These are phyloP conservation scores for Eudemis profundana DNA, from an alignment of 2,888 invertebrate genomes.

Conservation along the genomic window DNA sequence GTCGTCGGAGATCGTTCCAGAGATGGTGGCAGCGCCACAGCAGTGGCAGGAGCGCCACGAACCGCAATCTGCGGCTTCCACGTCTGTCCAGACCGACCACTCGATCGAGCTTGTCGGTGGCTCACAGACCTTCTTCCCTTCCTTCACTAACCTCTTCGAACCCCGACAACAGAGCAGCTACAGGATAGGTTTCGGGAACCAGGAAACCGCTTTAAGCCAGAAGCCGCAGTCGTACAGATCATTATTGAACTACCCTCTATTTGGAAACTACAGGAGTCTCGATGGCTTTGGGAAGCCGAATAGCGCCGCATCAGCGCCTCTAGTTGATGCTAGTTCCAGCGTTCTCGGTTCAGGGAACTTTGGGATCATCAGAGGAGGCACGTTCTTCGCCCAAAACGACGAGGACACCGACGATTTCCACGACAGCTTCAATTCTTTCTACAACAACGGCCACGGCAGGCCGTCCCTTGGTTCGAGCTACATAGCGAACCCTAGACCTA, in stretches of 20 bases:
- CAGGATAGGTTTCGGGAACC: conserved; percentile 86
- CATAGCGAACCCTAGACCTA: conserved; percentile 89
- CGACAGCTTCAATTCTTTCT: conserved; percentile 86
- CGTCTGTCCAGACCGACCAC: conserved; percentile 72
- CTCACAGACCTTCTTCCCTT: conserved; percentile 91
- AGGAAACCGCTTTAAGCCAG: conserved; percentile 87
- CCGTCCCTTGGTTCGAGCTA: conserved; percentile 86
- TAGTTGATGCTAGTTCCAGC: conserved; percentile 84
- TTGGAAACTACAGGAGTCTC: conserved; percentile 70
- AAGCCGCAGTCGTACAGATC: conserved; percentile 82
- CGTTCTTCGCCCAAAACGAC: conserved; percentile 92
- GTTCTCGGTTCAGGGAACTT: conserved; percentile 94
- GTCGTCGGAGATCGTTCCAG: conserved; percentile 78
- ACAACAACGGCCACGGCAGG: conserved; percentile 90
- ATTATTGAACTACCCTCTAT: conserved; percentile 77
- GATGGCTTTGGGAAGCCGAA: conserved; percentile 74
- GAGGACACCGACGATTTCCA: conserved; percentile 86
- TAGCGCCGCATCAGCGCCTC: conserved; percentile 69
- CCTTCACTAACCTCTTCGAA: conserved; percentile 89
- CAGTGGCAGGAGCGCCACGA: conserved; percentile 55
- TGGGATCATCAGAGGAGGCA: conserved; percentile 94
- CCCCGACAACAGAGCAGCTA: conserved; percentile 81
- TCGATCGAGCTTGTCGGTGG: conserved; percentile 83
- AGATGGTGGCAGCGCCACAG: conserved; percentile 75
- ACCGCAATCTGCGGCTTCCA: conserved; percentile 59